phyloP scores from a whole-genome alignment of 2,113 vertebrate genomes.

The Cynoglossus semilaevis region DNA sequence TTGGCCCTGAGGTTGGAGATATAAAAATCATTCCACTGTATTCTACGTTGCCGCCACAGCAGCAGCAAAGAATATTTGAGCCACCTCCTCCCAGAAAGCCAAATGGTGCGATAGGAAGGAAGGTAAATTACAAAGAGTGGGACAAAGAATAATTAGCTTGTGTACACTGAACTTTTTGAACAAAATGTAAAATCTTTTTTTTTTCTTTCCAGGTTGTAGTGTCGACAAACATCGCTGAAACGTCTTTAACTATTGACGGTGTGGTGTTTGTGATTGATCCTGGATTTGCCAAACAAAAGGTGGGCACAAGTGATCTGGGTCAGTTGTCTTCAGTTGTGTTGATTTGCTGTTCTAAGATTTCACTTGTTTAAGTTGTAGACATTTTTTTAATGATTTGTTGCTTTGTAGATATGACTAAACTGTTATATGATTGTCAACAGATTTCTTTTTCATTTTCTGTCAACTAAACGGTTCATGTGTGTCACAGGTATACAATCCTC shows the following conservation, averaged over 20 bases:
- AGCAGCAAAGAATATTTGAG: constrained; percentile 98
- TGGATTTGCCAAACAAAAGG: constrained; percentile 99
- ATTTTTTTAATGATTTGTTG: too few species aligned
- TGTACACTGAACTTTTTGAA: not conserved
- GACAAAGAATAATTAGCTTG: not conserved
- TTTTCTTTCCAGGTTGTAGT: constrained; percentile 86
- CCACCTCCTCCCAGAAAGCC: constrained; percentile 94
- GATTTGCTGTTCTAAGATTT: not conserved
- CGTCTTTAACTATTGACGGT: constrained; percentile 96
- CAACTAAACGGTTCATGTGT: too few species aligned
- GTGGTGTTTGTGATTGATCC: constrained; percentile 99
- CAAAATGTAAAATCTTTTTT: not conserved
- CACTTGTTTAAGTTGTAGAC: too few species aligned
- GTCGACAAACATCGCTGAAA: constrained; percentile 98
- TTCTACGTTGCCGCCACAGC: constrained; percentile 95
- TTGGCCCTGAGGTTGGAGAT: constrained; percentile 96
- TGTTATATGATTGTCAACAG: too few species aligned
- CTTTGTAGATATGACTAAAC: too few species aligned
- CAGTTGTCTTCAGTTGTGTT: not conserved
- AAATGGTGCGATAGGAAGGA: constrained; percentile 95
- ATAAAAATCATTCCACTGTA: constrained; percentile 99
- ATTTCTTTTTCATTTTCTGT: too few species aligned
- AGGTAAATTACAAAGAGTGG: constrained; percentile 75
- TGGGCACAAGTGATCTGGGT: constrained; percentile 43
- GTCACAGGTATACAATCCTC: constrained; percentile 94